Evolutionary conservation across 1,140 invertebrate species (phyloP).

Genomic region (Drosophila baimaii): DNA sequence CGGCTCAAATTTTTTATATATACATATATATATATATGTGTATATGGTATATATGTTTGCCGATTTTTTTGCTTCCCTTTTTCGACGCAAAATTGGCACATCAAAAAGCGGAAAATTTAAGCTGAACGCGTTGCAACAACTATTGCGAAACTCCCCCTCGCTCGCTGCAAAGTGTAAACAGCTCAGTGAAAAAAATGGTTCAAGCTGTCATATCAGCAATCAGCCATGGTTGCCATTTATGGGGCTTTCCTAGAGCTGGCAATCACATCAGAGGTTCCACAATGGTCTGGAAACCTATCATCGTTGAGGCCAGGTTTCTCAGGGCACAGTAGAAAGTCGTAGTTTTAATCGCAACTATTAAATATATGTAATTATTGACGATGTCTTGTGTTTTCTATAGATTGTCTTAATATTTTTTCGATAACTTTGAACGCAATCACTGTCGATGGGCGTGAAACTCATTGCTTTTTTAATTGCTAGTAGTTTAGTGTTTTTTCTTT

Average conservation of each 20-base stretch:
- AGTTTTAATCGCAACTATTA: no score
- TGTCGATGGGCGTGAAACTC: no score
- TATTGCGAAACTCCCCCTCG: no score
- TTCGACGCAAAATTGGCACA: conserved; percentile 72
- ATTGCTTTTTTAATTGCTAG: no score
- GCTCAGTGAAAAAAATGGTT: conserved; percentile 4
- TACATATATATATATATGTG: background rate
- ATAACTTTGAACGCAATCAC: no score
- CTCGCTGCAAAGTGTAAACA: conserved; percentile 23
- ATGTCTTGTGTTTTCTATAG: no score
- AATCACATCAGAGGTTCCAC: conserved; percentile 13
- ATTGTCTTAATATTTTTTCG: no score
- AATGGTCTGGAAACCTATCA: background rate
- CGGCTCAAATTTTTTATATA: conserved; percentile 49
- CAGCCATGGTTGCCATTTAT: conserved; percentile 11
- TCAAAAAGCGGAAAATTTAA: conserved; percentile 73
- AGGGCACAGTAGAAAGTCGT: no score
- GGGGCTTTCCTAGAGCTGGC: background rate
- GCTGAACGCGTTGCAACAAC: conserved; percentile 11
- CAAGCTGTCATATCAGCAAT: conserved; percentile 28
- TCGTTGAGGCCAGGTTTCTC: background rate
- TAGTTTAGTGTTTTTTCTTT: no score
- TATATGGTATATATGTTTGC: background rate
- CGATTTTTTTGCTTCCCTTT: conserved; percentile 30
- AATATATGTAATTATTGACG: no score